Evolutionary conservation across 2,888 invertebrate genomes (phyloP).

Genomic region (Hirtodrosophila histrioides): DNA sequence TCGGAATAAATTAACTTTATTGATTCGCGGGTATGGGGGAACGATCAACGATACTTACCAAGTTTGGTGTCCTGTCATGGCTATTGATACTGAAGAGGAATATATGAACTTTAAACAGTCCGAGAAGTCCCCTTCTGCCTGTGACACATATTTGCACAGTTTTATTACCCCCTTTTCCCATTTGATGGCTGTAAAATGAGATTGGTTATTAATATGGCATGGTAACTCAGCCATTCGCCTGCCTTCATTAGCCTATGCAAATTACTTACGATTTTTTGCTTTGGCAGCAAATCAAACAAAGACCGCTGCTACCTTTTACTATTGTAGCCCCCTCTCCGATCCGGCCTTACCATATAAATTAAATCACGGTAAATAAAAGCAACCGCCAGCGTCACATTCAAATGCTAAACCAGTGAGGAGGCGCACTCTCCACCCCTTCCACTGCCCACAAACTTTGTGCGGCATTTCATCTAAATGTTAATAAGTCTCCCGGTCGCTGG

Average conservation of each 20-base stretch:
- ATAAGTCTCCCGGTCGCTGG: conserved; percentile 59
- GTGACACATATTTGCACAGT: too few species aligned
- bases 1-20: too few species aligned
- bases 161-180: too few species aligned
- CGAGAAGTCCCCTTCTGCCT: too few species aligned
- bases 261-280: conserved; percentile 52
- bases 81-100: too few species aligned
- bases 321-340: neutral
- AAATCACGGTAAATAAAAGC: conserved; percentile 68
- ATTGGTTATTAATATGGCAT: too few species aligned
- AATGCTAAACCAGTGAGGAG: conserved; percentile 53
- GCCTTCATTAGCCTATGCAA: conserved; percentile 71
- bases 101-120: too few species aligned
- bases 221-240: neutral
- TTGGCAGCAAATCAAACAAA: conserved; percentile 35
- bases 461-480: conserved; percentile 78
- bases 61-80: too few species aligned
- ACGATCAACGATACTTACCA: too few species aligned
- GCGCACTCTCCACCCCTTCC: conserved; percentile 1
- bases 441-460: conserved; percentile 25
- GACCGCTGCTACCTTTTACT: neutral
- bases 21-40: too few species aligned
- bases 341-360: conserved; percentile 58
- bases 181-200: too few species aligned
- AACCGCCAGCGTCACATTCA: conserved; percentile 52